Percentiles rank a stretch among this genome's conserved stretches.
Conservation (phyloP, 2,797 vertebrate genomes). For the Sphenopsis melanotis region DNA sequence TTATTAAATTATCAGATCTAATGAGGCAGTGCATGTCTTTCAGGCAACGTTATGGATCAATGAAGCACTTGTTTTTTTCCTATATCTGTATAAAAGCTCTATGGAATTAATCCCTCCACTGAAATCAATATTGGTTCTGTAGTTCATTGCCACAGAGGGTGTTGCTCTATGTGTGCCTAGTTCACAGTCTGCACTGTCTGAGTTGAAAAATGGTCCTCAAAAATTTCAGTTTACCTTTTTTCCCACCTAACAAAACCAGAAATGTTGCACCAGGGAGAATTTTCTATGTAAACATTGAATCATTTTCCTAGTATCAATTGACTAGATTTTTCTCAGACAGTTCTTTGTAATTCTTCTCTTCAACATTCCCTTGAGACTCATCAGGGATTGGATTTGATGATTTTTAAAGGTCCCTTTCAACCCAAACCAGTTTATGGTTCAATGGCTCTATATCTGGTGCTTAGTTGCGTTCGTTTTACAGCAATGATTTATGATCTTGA, state of each 20-base stretch:
- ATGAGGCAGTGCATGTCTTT: not conserved
- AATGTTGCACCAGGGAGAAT: not conserved
- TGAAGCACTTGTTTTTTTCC: not conserved
- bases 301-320: not conserved
- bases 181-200: not conserved
- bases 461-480: not conserved
- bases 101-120: not conserved
- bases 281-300: not conserved
- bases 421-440: not conserved
- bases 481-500: not conserved
- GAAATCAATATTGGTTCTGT: not conserved
- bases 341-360: not conserved
- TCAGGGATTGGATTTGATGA: not conserved
- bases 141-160: not conserved
- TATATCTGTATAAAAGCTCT: not conserved
- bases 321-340: not conserved
- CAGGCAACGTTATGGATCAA: not conserved
- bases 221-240: not conserved
- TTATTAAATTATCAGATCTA: not conserved
- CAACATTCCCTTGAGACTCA: not conserved
- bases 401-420: not conserved
- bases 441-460: not conserved
- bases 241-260: not conserved
- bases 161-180: not conserved
- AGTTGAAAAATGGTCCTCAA: not conserved